Conservation (phyloP, 1,140 invertebrate genomes). For the Linepithema humile region DNA sequence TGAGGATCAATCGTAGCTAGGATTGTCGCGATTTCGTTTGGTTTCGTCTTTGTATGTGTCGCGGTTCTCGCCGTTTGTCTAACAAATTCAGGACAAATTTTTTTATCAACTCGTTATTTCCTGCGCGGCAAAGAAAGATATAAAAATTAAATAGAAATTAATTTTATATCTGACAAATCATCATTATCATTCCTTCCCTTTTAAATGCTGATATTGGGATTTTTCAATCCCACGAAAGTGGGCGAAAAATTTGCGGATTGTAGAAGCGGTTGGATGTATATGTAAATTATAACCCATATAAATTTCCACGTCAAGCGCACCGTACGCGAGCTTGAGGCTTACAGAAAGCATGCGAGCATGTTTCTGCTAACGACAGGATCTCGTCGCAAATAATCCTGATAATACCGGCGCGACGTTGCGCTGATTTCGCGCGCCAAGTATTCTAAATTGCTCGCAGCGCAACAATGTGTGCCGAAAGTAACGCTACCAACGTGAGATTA, state of each 20-base stretch:
- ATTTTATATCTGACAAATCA: neutral
- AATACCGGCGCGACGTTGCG: neutral
- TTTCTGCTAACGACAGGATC: neutral
- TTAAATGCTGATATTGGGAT: neutral
- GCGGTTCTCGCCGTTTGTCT: neutral
- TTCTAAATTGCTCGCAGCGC: conserved; percentile 19
- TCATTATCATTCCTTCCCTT: neutral
- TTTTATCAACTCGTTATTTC: no score
- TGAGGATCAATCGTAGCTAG: neutral
- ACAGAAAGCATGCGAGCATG: neutral
- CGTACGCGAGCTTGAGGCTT: neutral
- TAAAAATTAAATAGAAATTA: neutral
- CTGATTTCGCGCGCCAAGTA: conserved; percentile 17
- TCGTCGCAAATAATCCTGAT: conserved; percentile 10
- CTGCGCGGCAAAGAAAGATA: neutral
- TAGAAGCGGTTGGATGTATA: neutral
- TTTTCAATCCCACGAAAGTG: neutral
- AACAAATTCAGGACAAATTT: no score
- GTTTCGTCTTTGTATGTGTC: neutral
- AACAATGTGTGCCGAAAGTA: conserved; percentile 37
- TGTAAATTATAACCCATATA: conserved; percentile 53
- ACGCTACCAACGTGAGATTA: conserved; percentile 13
- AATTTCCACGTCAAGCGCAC: conserved; percentile 31
- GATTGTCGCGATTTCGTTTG: neutral
- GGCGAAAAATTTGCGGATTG: neutral